Conservation (phyloP, 2,113 vertebrate genomes). For the Trinectes maculatus region DNA sequence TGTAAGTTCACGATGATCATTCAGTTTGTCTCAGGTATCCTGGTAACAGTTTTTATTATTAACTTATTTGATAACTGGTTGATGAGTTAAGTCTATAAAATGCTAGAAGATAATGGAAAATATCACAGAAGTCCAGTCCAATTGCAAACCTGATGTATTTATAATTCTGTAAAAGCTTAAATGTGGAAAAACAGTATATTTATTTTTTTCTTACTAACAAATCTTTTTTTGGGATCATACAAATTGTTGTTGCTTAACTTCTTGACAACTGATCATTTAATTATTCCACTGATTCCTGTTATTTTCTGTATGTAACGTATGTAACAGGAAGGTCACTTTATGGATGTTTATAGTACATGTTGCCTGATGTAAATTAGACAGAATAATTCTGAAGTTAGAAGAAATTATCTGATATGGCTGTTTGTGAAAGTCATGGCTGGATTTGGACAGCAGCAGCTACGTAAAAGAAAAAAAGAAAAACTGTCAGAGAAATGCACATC, state of each 20-base stretch:
- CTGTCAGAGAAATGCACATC: constrained; percentile 47
- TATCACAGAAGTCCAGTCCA: no score
- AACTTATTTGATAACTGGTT: no score
- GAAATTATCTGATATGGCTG: constrained; percentile 13
- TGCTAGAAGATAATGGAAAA: neutral
- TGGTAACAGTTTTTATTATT: neutral
- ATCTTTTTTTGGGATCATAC: no score
- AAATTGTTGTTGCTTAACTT: no score
- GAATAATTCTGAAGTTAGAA: constrained; percentile 24
- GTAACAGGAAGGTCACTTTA: neutral
- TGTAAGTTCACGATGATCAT: neutral
- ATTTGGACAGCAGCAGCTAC: constrained; percentile 29
- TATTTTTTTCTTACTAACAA: no score
- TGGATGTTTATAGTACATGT: neutral
- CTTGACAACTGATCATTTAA: no score
- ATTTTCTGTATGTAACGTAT: no score
- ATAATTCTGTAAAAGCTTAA: no score
- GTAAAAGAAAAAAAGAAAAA: constrained; percentile 21
- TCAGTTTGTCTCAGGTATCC: neutral
- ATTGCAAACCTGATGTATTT: no score
- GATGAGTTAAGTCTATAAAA: no score
- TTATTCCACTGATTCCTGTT: no score
- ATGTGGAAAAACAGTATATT: no score
- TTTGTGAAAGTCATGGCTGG: constrained; percentile 11
- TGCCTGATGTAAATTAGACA: constrained; percentile 6